Evolutionary conservation across 2,888 invertebrate genomes (phyloP).

Genomic region (Machimus atricapillus): DNA sequence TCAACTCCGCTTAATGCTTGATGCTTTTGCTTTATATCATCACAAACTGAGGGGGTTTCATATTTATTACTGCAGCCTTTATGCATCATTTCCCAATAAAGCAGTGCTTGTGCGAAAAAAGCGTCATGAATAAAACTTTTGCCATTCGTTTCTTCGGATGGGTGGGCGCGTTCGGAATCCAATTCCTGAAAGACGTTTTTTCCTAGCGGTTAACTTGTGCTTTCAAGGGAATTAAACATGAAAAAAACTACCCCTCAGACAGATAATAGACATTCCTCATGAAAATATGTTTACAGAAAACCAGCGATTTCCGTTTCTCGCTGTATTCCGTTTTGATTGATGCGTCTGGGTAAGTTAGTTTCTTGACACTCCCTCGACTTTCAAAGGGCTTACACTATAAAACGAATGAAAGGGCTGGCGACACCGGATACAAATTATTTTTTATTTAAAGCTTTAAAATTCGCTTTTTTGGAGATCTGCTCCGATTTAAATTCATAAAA

Average conservation of each 20-base stretch:
- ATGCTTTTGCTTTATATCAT: not conserved
- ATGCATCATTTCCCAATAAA: slow-evolving; percentile 42
- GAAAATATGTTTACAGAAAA: not conserved
- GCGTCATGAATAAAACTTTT: not conserved
- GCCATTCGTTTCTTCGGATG: slow-evolving; percentile 27
- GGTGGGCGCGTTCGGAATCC: not conserved
- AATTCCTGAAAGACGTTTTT: not conserved
- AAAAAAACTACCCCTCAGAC: not conserved
- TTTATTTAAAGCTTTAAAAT: not conserved
- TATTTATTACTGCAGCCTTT: slow-evolving; percentile 44
- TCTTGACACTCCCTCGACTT: not conserved
- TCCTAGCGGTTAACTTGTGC: not conserved
- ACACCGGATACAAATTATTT: not conserved
- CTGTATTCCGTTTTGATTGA: not conserved
- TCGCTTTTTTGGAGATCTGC: not conserved
- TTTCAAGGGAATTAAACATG: not conserved
- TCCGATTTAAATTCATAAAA: not conserved
- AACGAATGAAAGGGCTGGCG: not conserved
- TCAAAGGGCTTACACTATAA: not conserved
- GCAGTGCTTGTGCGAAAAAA: not conserved
- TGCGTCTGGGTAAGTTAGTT: not conserved
- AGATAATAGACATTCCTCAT: not conserved
- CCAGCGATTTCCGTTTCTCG: not conserved
- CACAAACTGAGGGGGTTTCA: not conserved
- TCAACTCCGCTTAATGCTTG: not conserved